These are phyloP conservation scores for Tenthredo livida DNA, from an alignment of 2,888 invertebrate species.

Conservation along the genomic window DNA sequence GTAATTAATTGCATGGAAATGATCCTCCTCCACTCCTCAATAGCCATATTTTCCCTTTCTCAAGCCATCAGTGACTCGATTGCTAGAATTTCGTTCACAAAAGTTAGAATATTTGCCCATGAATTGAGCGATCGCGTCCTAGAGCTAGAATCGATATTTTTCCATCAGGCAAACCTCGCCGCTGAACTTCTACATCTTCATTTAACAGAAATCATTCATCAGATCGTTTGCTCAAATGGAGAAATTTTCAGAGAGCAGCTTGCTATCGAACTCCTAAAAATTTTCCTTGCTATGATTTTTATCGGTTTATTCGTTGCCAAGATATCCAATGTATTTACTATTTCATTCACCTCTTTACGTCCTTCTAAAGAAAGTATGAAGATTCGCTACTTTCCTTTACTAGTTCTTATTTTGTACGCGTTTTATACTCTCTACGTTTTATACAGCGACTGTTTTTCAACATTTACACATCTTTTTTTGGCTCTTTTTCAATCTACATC, in stretches of 20 bases:
- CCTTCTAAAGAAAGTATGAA: background rate
- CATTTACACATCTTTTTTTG: background rate
- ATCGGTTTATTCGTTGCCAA: background rate
- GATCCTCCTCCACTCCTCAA: background rate
- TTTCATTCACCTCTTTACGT: background rate
- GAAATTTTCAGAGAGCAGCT: background rate
- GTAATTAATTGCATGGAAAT: background rate
- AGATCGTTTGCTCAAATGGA: background rate
- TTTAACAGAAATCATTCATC: background rate
- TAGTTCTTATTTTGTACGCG: background rate
- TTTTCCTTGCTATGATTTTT: background rate
- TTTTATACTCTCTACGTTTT: conserved; percentile 20
- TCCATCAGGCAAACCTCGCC: background rate
- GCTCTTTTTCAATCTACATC: background rate
- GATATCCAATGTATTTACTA: background rate
- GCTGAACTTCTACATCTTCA: background rate
- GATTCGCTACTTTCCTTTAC: background rate
- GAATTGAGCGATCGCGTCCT: background rate
- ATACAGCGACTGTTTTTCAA: background rate
- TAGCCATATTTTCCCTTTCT: background rate
- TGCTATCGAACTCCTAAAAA: background rate
- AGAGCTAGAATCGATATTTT: background rate
- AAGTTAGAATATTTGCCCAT: background rate
- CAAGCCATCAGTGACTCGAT: background rate
- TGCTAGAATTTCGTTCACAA: background rate